Percentiles rank a stretch among this genome's conserved stretches.
Conservation (phyloP, 1,140 invertebrate species). For the Drosophila mauritiana region DNA sequence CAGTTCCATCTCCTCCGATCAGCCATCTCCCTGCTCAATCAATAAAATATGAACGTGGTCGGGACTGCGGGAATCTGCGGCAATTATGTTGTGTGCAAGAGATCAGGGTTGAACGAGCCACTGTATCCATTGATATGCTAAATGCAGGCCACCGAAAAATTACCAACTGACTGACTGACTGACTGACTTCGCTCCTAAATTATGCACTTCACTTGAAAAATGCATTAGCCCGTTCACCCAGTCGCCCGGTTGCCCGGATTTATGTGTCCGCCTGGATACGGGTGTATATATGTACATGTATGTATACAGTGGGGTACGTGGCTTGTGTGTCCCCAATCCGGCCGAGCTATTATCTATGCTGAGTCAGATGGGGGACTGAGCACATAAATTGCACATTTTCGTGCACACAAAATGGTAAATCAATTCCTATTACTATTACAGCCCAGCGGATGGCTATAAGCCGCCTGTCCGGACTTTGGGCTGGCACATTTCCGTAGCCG, state of each 20-base stretch:
- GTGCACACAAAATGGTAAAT: conserved; percentile 76
- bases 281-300: neutral
- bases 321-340: conserved; percentile 52
- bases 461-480: conserved; percentile 60
- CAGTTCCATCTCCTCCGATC: neutral
- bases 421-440: conserved; percentile 78
- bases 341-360: conserved; percentile 54
- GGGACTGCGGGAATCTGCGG: conserved; percentile 28
- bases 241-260: conserved; percentile 10
- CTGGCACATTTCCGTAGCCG: conserved; percentile 68
- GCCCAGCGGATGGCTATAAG: conserved; percentile 44
- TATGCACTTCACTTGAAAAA: conserved; percentile 73
- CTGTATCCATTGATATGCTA: conserved; percentile 50
- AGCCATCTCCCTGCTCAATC: conserved; percentile 30
- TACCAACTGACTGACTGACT: conserved; percentile 51
- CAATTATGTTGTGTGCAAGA: conserved; percentile 59
- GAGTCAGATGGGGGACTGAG: conserved; percentile 18
- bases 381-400: conserved; percentile 81
- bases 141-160: conserved; percentile 35
- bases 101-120: conserved; percentile 10
- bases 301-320: neutral
- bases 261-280: conserved; percentile 23
- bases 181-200: conserved; percentile 55
- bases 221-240: conserved; percentile 54
- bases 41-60: conserved; percentile 60